phyloP scores from a whole-genome alignment of 2,797 vertebrate species.

The Leptoclinus maculatus region DNA sequence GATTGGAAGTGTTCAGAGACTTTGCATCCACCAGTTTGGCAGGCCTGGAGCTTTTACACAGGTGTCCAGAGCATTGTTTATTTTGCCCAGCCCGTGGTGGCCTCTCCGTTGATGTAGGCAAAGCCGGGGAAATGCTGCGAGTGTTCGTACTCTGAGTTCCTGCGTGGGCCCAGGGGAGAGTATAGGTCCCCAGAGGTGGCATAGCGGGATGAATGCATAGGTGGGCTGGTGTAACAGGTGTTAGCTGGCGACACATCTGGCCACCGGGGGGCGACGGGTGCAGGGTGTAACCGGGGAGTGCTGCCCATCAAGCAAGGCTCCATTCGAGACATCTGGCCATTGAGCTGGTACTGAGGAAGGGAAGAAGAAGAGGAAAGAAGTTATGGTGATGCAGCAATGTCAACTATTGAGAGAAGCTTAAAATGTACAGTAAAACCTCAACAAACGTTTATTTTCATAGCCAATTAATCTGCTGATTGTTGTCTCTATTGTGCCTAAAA shows the following conservation, averaged over 20 bases:
- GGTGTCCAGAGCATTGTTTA: constrained; percentile 66
- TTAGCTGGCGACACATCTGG: constrained; percentile 93
- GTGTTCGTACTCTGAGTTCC: constrained; percentile 98
- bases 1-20: constrained; percentile 56
- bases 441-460: neutral
- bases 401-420: neutral
- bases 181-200: constrained; percentile 94
- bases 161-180: constrained; percentile 90
- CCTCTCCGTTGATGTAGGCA: constrained; percentile 98
- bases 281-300: constrained; percentile 92
- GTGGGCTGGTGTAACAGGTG: constrained; percentile 93
- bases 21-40: constrained; percentile 37
- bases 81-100: constrained; percentile 97
- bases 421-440: neutral
- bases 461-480: neutral
- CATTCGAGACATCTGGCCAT: constrained; percentile 94
- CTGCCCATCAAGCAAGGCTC: constrained; percentile 97
- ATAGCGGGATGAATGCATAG: constrained; percentile 95
- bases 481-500: neutral
- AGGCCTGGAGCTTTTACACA: constrained; percentile 30
- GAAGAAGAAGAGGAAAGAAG: neutral
- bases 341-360: constrained; percentile 92
- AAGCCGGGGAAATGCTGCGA: constrained; percentile 99
- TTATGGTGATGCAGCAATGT: constrained; percentile 8
- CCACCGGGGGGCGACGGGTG: constrained; percentile 94